Conservation (phyloP, 2,888 invertebrate species). For the Ceraclea dissimilis region DNA sequence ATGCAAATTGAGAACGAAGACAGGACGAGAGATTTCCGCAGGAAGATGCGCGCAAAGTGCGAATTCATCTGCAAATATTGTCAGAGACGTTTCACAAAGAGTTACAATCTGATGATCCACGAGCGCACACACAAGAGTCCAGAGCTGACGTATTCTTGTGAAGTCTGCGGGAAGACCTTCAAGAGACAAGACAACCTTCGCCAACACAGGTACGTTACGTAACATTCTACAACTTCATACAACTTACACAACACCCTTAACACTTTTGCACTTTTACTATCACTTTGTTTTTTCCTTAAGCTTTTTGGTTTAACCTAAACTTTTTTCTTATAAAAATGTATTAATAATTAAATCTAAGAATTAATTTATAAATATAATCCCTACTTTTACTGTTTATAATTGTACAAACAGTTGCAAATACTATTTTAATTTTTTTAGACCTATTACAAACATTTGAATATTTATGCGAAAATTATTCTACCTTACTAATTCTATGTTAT, state of each 20-base stretch:
- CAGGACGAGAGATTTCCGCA: conserved; percentile 77
- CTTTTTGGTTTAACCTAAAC: too few relatives aligned
- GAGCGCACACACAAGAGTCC: conserved; percentile 96
- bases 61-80: conserved; percentile 99
- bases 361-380: too few relatives aligned
- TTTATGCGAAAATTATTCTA: too few relatives aligned
- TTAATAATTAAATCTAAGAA: too few relatives aligned
- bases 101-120: conserved; percentile 97
- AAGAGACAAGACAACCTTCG: conserved; percentile 94
- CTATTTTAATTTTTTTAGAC: too few relatives aligned
- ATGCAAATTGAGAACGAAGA: conserved; percentile 85
- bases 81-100: conserved; percentile 95
- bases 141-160: conserved; percentile 94
- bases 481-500: too few relatives aligned
- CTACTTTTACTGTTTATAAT: too few relatives aligned
- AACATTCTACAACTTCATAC: not conserved
- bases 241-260: not conserved
- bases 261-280: conserved; percentile 4
- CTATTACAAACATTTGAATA: too few relatives aligned
- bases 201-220: conserved; percentile 74
- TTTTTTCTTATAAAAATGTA: too few relatives aligned
- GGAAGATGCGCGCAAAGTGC: conserved; percentile 88
- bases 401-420: too few relatives aligned
- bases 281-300: conserved; percentile 3
- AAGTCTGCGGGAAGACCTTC: conserved; percentile 96